These are phyloP conservation scores for Aphelenchoides avenae DNA, from an alignment of 1,140 invertebrate genomes.

Conservation along the genomic window DNA sequence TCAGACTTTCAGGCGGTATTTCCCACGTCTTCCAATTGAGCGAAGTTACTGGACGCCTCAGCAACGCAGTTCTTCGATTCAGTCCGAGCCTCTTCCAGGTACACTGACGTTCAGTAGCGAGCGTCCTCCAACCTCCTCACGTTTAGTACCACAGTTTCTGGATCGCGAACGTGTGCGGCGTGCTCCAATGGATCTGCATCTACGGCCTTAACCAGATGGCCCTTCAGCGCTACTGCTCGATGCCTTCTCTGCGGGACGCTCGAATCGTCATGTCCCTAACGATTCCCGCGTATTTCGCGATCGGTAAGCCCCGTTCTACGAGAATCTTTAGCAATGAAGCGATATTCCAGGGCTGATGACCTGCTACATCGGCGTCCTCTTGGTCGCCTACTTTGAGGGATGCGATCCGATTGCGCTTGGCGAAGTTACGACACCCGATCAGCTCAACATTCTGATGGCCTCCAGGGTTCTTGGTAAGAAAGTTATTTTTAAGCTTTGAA, in stretches of 20 bases:
- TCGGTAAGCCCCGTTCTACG: conserved; percentile 9
- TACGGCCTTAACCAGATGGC: conserved; percentile 54
- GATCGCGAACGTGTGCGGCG: conserved; percentile 40
- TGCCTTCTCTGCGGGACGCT: conserved; percentile 37
- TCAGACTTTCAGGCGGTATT: conserved; percentile 33
- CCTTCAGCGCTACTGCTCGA: conserved; percentile 42
- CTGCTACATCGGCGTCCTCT: conserved; percentile 37
- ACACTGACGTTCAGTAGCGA: background rate
- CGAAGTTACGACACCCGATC: conserved; percentile 44
- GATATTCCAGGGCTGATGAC: conserved; percentile 28
- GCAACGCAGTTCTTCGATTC: conserved; percentile 30
- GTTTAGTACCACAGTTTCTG: conserved; percentile 44
- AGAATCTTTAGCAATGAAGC: background rate
- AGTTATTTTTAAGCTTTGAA: conserved; percentile 1
- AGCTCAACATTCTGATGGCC: conserved; percentile 43
- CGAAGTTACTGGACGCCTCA: conserved; percentile 35
- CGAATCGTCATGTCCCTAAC: conserved; percentile 36
- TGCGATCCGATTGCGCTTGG: conserved; percentile 44
- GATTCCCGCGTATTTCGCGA: conserved; percentile 19
- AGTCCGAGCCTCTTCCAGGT: conserved; percentile 35
- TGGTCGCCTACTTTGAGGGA: conserved; percentile 51
- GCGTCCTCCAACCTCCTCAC: background rate
- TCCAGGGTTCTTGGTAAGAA: conserved; percentile 39
- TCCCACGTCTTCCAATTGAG: conserved; percentile 25
- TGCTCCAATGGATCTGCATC: conserved; percentile 40